Conservation (phyloP, 2,888 invertebrate genomes). For the Trichogramma evanescens region DNA sequence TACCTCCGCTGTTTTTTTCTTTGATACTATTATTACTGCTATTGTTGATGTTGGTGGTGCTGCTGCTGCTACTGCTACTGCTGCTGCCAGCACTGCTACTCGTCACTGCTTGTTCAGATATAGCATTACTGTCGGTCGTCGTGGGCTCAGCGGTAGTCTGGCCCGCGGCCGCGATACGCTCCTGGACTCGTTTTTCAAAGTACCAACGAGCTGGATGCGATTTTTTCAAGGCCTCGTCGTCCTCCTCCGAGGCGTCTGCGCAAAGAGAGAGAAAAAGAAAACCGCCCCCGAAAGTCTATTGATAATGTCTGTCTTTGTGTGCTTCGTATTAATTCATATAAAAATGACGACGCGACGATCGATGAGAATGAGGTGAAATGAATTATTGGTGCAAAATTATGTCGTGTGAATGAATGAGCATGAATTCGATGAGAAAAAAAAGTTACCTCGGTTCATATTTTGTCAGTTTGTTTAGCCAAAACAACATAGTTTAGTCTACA, state of each 20-base stretch:
- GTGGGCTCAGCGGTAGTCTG: background rate
- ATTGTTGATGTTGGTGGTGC: background rate
- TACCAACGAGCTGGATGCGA: conserved; percentile 29
- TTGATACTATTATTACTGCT: background rate
- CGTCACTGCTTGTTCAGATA: background rate
- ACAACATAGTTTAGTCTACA: no score
- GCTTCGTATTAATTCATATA: no score
- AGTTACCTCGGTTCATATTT: no score
- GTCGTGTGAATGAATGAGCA: no score
- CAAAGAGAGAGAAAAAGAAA: no score
- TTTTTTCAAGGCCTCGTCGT: conserved; percentile 8
- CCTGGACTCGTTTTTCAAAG: conserved; percentile 29
- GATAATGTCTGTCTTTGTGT: no score
- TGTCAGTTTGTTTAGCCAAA: no score
- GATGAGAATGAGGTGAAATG: no score
- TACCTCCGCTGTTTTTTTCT: background rate
- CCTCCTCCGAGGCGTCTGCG: background rate
- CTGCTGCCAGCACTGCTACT: background rate
- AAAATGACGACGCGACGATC: no score
- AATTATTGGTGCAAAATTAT: no score
- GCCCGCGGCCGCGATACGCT: conserved; percentile 22
- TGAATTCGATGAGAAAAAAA: no score
- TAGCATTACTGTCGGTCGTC: background rate
- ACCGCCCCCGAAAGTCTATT: no score
- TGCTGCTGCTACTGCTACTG: background rate